Conservation (phyloP, 2,888 invertebrate genomes). For the Trichopoda pennipes region DNA sequence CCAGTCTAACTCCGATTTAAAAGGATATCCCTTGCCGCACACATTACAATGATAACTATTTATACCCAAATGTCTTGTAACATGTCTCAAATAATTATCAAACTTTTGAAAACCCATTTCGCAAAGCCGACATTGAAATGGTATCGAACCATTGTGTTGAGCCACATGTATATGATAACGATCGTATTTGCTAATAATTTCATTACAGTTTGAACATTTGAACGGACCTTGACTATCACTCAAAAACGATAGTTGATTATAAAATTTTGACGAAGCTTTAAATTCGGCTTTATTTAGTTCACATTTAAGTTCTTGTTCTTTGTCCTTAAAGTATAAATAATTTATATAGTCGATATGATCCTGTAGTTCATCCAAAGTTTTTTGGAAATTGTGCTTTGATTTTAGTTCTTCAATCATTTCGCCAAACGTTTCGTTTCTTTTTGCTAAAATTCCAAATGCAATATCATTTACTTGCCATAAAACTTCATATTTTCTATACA, state of each 20-base stretch:
- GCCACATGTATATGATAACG: constrained; percentile 56
- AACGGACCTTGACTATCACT: constrained; percentile 61
- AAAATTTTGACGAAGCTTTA: constrained; percentile 44
- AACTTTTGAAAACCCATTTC: constrained; percentile 57
- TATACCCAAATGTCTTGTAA: constrained; percentile 57
- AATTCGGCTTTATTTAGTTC: constrained; percentile 48
- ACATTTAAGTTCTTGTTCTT: constrained; percentile 57
- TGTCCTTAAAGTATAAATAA: constrained; percentile 47
- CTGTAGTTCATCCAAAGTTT: constrained; percentile 42
- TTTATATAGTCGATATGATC: constrained; percentile 56
- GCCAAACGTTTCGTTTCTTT: constrained; percentile 50
- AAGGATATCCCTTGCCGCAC: constrained; percentile 60
- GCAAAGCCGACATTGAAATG: constrained; percentile 62
- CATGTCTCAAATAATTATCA: constrained; percentile 52
- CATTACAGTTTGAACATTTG: constrained; percentile 53
- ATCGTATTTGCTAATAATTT: constrained; percentile 58
- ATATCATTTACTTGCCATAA: constrained; percentile 64
- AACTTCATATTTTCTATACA: constrained; percentile 58
- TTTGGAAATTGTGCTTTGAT: constrained; percentile 34
- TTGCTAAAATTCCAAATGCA: constrained; percentile 49
- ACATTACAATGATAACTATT: constrained; percentile 59
- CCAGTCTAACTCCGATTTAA: constrained; percentile 52
- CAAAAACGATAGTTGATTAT: constrained; percentile 44
- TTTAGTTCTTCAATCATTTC: constrained; percentile 60
- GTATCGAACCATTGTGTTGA: constrained; percentile 45